phyloP scores from a whole-genome alignment of 2,888 invertebrate species.

The Caenorhabditis zanzibari region DNA sequence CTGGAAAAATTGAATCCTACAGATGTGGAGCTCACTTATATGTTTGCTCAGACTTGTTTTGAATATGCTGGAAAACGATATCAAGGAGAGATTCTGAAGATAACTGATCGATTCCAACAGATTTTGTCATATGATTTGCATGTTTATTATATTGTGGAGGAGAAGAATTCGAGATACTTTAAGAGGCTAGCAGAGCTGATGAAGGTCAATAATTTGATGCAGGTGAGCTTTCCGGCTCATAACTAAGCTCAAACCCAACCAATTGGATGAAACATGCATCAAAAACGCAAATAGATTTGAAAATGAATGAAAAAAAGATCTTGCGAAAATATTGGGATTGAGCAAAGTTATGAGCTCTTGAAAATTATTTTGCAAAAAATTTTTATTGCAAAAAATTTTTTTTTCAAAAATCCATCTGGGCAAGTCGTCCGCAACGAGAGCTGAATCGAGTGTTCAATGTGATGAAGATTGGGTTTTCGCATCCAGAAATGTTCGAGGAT shows the following conservation, averaged over 20 bases:
- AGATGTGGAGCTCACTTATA: constrained; percentile 12
- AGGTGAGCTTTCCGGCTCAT: constrained; percentile 11
- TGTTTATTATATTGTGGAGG: background rate
- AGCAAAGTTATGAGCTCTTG: too few relatives aligned
- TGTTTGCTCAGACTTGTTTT: constrained; percentile 20
- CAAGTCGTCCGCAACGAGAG: constrained; percentile 18
- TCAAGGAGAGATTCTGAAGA: constrained; percentile 10
- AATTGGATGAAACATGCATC: too few relatives aligned
- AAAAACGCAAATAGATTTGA: too few relatives aligned
- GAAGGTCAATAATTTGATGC: constrained; percentile 27
- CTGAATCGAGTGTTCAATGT: constrained; percentile 61
- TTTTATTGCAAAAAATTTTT: too few relatives aligned
- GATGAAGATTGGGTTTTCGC: constrained; percentile 62
- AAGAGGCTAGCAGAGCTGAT: constrained; percentile 2
- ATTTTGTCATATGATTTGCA: constrained; percentile 21
- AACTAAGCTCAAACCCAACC: too few relatives aligned
- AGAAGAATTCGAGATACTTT: background rate
- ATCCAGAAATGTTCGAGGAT: constrained; percentile 57
- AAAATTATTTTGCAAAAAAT: too few relatives aligned
- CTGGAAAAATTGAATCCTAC: constrained; percentile 18
- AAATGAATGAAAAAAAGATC: too few relatives aligned
- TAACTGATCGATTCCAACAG: constrained; percentile 25
- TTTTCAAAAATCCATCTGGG: constrained; percentile 21
- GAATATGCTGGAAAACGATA: constrained; percentile 31
- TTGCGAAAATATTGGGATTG: too few relatives aligned